A percentile compares a stretch with the other conserved stretches of the same genome.
phyloP scores from a whole-genome alignment of 2,888 invertebrate genomes.

The Horisme vitalbata region DNA sequence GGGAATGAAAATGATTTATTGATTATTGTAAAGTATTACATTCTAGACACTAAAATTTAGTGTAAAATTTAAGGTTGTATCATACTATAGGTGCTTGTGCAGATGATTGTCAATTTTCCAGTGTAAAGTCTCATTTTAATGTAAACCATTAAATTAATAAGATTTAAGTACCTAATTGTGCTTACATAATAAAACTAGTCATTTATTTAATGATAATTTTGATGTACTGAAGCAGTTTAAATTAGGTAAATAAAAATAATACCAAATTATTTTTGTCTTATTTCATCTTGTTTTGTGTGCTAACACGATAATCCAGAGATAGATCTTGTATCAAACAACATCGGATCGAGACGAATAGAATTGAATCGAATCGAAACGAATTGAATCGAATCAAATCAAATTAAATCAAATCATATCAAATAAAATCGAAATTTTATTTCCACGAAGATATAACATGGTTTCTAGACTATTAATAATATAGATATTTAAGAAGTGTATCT shows the following conservation, averaged over 20 bases:
- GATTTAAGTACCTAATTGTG: constrained; percentile 61
- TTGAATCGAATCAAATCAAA: no score
- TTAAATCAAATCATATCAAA: no score
- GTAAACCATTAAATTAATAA: no score
- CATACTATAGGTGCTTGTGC: constrained; percentile 78
- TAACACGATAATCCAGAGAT: no score
- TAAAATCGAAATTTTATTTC: no score
- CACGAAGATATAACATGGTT: no score
- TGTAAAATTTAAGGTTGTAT: constrained; percentile 73
- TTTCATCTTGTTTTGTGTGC: no score
- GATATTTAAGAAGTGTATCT: no score
- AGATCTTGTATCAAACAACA: no score
- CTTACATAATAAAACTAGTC: constrained; percentile 68
- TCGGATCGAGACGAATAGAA: no score
- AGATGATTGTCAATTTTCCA: constrained; percentile 75
- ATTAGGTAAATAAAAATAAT: constrained; percentile 64
- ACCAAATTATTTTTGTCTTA: constrained; percentile 32
- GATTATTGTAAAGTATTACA: constrained; percentile 34
- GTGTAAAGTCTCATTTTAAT: constrained; percentile 62
- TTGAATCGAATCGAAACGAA: no score
- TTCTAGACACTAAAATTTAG: constrained; percentile 46
- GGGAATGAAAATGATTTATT: constrained; percentile 18
- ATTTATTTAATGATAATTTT: constrained; percentile 61
- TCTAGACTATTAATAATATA: no score
- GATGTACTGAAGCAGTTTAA: constrained; percentile 75